Conservation (phyloP, 2,797 vertebrate genomes). For the Xiphophorus birchmanni region DNA sequence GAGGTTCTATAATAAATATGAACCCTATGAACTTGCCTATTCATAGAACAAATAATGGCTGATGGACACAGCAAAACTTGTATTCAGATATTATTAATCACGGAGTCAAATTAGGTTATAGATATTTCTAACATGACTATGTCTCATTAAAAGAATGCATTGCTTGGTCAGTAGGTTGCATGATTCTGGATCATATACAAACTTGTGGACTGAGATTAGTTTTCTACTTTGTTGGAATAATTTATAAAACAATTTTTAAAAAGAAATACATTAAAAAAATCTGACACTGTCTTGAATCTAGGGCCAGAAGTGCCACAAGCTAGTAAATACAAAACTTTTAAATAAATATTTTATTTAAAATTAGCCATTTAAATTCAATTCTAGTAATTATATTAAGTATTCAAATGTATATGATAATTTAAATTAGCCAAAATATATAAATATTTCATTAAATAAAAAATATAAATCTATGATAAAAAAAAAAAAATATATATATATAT, state of each 20-base stretch:
- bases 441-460: not conserved
- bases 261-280: too few relatives aligned
- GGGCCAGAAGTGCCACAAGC: not conserved
- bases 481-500: not conserved
- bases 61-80: slow-evolving; percentile 8
- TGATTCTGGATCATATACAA: not conserved
- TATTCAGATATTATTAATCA: not conserved
- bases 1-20: not conserved
- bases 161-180: not conserved
- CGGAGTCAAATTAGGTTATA: not conserved
- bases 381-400: not conserved
- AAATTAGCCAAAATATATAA: not conserved
- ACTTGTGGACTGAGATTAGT: not conserved
- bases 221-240: not conserved
- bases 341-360: not conserved
- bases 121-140: not conserved
- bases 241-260: too few relatives aligned
- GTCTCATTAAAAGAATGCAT: not conserved
- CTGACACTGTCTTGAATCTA: not conserved
- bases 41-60: not conserved
- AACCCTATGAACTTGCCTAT: not conserved
- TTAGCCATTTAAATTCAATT: not conserved
- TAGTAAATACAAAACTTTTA: not conserved
- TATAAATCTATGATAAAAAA: not conserved
- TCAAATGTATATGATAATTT: not conserved